phyloP scores from a whole-genome alignment of 1,140 invertebrate species.

The Drosophila trapezifrons region DNA sequence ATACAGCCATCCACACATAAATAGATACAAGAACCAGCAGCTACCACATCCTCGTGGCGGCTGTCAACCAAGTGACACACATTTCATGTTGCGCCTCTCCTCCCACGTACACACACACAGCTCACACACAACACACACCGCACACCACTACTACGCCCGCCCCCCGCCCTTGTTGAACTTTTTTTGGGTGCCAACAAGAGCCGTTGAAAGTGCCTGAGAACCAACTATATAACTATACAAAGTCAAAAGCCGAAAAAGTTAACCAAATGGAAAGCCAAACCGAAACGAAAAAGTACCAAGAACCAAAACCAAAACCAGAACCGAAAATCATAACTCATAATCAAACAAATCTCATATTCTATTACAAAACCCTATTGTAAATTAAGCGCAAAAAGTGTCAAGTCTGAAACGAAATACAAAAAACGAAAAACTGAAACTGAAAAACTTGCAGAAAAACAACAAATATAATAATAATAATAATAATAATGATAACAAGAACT shows the following conservation, averaged over 20 bases:
- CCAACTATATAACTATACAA: constrained; percentile 38
- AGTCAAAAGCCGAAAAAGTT: constrained; percentile 37
- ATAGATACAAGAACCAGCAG: constrained; percentile 43
- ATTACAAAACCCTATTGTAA: constrained; percentile 84
- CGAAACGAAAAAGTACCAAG: constrained; percentile 24
- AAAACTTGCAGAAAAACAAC: constrained; percentile 77
- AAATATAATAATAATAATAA: constrained; percentile 64
- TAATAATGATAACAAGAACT: constrained; percentile 49
- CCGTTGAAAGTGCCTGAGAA: constrained; percentile 48
- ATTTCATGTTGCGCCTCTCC: constrained; percentile 67
- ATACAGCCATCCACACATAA: constrained; percentile 35
- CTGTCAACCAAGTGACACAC: constrained; percentile 70
- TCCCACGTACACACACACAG: neutral
- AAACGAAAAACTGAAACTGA: constrained; percentile 26
- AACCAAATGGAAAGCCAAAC: constrained; percentile 36
- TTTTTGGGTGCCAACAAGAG: constrained; percentile 65
- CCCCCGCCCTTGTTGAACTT: constrained; percentile 69
- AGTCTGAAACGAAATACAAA: constrained; percentile 7
- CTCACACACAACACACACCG: constrained; percentile 15
- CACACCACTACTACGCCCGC: neutral
- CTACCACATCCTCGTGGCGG: constrained; percentile 55
- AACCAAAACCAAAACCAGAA: constrained; percentile 28
- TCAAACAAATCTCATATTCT: constrained; percentile 47
- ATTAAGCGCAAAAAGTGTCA: constrained; percentile 68
- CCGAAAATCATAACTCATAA: constrained; percentile 49